Percentiles rank a stretch among this genome's conserved stretches.
Evolutionary conservation across 1,140 invertebrate species (phyloP).

Genomic region (Pentalonia nigronervosa): DNA sequence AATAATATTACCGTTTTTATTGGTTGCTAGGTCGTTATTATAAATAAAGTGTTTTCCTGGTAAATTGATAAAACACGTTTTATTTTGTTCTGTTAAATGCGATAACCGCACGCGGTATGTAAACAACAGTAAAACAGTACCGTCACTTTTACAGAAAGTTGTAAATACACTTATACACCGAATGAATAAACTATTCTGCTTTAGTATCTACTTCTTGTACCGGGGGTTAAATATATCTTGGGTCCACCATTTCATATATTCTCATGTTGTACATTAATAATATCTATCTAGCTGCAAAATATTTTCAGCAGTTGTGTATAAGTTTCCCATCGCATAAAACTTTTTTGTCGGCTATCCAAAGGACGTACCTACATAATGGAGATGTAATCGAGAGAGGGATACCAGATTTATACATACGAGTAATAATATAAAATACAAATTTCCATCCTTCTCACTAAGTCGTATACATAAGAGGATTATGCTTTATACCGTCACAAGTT

Average conservation of each 20-base stretch:
- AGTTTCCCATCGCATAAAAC: not conserved
- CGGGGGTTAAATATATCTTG: not conserved
- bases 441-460: conserved; percentile 36
- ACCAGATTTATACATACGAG: conserved; percentile 9
- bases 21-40: not conserved
- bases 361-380: not conserved
- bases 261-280: not conserved
- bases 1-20: not conserved
- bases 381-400: conserved; percentile 2
- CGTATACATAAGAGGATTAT: conserved; percentile 53
- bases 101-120: not conserved
- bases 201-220: not conserved
- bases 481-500: conserved; percentile 48
- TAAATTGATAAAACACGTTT: not conserved
- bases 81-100: not conserved
- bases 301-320: not conserved
- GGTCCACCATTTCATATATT: not conserved
- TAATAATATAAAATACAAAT: conserved; percentile 48
- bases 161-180: not conserved
- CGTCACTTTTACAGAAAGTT: not conserved
- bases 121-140: not conserved
- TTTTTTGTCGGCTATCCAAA: not conserved
- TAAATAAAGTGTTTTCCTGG: not conserved
- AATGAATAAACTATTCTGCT: not conserved
- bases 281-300: conserved; percentile 1